Percentiles rank a stretch among this genome's conserved stretches.
Evolutionary conservation across 2,888 invertebrate genomes (phyloP).

Genomic region (Portevinia maculata): DNA sequence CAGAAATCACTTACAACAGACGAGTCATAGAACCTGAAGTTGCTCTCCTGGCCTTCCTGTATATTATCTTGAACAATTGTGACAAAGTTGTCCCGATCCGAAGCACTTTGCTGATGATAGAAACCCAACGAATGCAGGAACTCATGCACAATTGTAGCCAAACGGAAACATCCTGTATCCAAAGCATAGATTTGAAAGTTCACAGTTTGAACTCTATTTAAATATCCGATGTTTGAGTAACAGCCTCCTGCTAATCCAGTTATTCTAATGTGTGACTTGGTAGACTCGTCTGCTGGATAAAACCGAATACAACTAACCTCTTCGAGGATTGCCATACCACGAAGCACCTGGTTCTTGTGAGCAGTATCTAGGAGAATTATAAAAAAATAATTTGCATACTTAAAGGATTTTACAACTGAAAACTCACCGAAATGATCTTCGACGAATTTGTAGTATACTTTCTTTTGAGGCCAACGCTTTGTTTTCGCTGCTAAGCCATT

Average conservation of each 20-base stretch:
- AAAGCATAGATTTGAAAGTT: slow-evolving; percentile 78
- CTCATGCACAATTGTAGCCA: slow-evolving; percentile 88
- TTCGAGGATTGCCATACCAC: slow-evolving; percentile 89
- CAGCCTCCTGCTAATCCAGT: slow-evolving; percentile 85
- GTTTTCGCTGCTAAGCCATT: slow-evolving; percentile 85
- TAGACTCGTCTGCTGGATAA: slow-evolving; percentile 84
- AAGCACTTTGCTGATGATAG: slow-evolving; percentile 91
- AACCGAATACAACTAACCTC: slow-evolving; percentile 89
- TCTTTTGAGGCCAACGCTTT: slow-evolving; percentile 86
- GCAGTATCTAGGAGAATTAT: slow-evolving; percentile 79
- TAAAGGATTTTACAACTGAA: background rate
- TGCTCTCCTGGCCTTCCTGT: slow-evolving; percentile 85
- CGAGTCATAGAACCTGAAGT: slow-evolving; percentile 87
- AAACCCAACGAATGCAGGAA: slow-evolving; percentile 91
- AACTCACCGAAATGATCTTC: slow-evolving; percentile 45
- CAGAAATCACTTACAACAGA: slow-evolving; percentile 85
- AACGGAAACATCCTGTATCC: slow-evolving; percentile 79
- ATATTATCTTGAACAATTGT: slow-evolving; percentile 83
- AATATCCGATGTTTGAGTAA: slow-evolving; percentile 89
- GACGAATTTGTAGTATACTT: slow-evolving; percentile 87
- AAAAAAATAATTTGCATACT: too few species aligned
- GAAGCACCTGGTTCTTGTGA: slow-evolving; percentile 86
- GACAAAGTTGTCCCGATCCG: slow-evolving; percentile 88
- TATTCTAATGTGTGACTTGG: slow-evolving; percentile 60
- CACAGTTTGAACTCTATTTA: slow-evolving; percentile 81